Base-by-base conservation (phyloP, 2,888 invertebrate genomes). In the Adelphocoris suturalis region DNA sequence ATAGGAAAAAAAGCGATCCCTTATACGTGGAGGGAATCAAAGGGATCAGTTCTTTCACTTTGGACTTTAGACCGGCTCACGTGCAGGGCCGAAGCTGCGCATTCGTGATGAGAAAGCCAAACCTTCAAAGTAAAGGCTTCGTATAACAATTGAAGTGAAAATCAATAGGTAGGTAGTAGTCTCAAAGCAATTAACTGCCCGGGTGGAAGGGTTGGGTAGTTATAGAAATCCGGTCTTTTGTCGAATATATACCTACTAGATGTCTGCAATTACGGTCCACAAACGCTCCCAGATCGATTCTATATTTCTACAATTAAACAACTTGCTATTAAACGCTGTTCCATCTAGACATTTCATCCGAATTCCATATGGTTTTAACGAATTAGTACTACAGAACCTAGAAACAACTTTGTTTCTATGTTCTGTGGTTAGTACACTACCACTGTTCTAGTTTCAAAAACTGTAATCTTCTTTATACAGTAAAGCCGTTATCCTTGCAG, bases 41-140 rank as follows among this genome's bases (percentile, higher is more conserved):
- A 68, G 27, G 68, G 68, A 23, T 68, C 27, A 7, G 27, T 68
- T 23, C 23, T 23, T 68, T 68, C 68, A 68, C 68, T 68, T 68
- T 19, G 13, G 68, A 68, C 68, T 68, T 68, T 19, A 9, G 68
- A 68, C 11, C 68, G 27, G 68, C 68, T 68, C 68, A 68, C 68
- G 68, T 68, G n/a, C 68, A 13, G 68, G 19, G 27, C 68, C 19
- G 23, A 23, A 68, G 68, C 68, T 23, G 68, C 68, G 68, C n/a
- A 68, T 23, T 68, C 68, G 68, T 68, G 68, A 68, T 68, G 68
- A 68, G 68, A 23, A 68, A 19, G 23, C 19, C 68, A 68, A 68
- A 68, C 23, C 16, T n/a, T 61, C 61, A 16, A 7, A 68, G 68
- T 68, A 68, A 68, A 68, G 68, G 23, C 68, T 23, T 68, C 23